These are phyloP conservation scores for Phyto melanocephala DNA, from an alignment of 2,888 invertebrate genomes.

Conservation along the genomic window DNA sequence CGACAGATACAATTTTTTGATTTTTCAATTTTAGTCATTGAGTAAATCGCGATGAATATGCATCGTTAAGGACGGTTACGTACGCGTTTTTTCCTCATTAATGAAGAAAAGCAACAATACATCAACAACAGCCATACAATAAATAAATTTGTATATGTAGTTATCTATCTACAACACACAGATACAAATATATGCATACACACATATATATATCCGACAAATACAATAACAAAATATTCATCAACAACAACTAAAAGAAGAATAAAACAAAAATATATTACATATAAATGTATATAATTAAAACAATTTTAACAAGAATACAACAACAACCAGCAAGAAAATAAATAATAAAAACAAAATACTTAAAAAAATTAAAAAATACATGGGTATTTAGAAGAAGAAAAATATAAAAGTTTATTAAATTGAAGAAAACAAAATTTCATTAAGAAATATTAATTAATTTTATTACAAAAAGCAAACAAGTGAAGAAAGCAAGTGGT, in stretches of 20 bases:
- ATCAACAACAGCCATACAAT: constrained; percentile 47
- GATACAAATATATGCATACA: constrained; percentile 23
- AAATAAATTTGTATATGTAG: constrained; percentile 44
- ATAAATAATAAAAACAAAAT: constrained; percentile 39
- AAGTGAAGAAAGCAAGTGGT: neutral
- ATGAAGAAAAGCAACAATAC: constrained; percentile 49
- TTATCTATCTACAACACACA: constrained; percentile 45
- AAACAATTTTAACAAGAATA: constrained; percentile 57
- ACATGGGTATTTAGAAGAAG: neutral
- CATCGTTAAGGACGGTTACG: constrained; percentile 70
- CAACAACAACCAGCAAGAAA: constrained; percentile 16
- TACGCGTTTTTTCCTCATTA: constrained; percentile 68
- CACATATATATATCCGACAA: constrained; percentile 29
- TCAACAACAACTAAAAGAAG: constrained; percentile 52
- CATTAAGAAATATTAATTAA: neutral
- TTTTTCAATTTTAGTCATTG: constrained; percentile 72
- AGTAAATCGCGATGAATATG: constrained; percentile 76
- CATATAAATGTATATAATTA: constrained; percentile 32
- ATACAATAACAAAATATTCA: constrained; percentile 33
- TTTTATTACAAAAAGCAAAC: neutral
- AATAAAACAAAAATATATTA: constrained; percentile 43
- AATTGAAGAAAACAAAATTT: neutral
- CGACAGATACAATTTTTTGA: constrained; percentile 59
- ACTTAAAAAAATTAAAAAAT: constrained; percentile 11
- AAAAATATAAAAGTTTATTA: neutral